Base-by-base conservation (phyloP, 2,888 invertebrate species). In the Seira sanloemensis region DNA sequence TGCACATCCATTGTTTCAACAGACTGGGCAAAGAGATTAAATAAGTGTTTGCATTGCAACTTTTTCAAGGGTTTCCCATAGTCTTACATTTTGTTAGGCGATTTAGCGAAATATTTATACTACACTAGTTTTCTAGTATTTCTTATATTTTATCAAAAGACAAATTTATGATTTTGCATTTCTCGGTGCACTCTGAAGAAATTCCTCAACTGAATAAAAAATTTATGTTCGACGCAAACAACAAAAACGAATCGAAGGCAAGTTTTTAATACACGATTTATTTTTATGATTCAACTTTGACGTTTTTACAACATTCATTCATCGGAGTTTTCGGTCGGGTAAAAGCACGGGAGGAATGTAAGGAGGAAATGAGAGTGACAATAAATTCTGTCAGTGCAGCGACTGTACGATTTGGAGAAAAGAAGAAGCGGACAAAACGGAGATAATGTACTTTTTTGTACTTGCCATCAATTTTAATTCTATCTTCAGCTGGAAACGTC, bases 201-300 rank as follows among this genome's bases (percentile, higher is more conserved):
- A 50, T 50, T 2, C 16, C 50, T 50, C 24, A 66, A 25, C 50
- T 50, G 1, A 16, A 50, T 2, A 50, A 18, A 50, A 50, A 50
- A 50, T 50, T 50, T 50, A 50, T 50, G 50, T 7, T 50, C n/a
- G 50, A n/a, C 50, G 50, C 12, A 37, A 7, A 18, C 16, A 18
- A 50, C 12, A 50, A 50, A 18, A 7, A 50, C 50, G 16, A 50
- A 50, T 50, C 50, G n/a, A 50, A 50, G n/a, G 16, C 2, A 50
- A n/a, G 50, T 50, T 50, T 74, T 74, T 84, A 66, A 69, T 84
- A 78, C 74, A 76, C 84, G 84, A 87, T 87, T 85, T 85, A 85
- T 85, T 87, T 50, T 87, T 87, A 87, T 85, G 84, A 85, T 80
- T 81, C 81, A 87, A 87, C 87, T 85, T 87, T 85, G 87, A 85